Evolutionary conservation across 2,888 invertebrate species (phyloP).

Genomic region (Oasisia sp.): DNA sequence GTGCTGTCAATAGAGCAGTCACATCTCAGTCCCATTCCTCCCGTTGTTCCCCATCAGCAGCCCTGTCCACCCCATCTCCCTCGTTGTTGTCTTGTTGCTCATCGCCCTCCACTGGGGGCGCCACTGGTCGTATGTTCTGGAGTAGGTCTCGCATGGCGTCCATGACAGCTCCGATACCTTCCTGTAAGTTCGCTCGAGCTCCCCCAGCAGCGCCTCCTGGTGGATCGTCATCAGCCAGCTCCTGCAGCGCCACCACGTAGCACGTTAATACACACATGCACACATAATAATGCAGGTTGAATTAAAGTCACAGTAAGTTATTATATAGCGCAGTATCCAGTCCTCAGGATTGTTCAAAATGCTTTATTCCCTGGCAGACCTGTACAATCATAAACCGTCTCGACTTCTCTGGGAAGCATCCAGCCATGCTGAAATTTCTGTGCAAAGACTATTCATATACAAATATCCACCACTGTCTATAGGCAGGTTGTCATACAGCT

Average conservation of each 20-base stretch:
- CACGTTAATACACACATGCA: not conserved
- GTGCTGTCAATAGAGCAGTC: not conserved
- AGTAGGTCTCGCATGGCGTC: conserved; percentile 80
- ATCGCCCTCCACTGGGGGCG: conserved; percentile 66
- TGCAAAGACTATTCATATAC: too few relatives aligned
- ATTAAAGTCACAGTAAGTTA: too few relatives aligned
- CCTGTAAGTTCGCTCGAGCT: conserved; percentile 69
- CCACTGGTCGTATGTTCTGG: conserved; percentile 73
- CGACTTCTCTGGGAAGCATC: too few relatives aligned
- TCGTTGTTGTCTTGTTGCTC: not conserved
- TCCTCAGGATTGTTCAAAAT: too few relatives aligned
- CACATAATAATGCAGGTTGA: too few relatives aligned
- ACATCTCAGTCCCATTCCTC: not conserved
- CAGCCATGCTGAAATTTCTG: too few relatives aligned
- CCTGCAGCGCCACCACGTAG: conserved; percentile 28
- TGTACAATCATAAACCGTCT: too few relatives aligned
- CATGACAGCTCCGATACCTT: conserved; percentile 75
- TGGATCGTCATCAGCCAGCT: conserved; percentile 39
- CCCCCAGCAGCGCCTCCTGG: conserved; percentile 50
- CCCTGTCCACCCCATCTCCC: not conserved
- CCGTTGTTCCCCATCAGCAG: not conserved
- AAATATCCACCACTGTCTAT: too few relatives aligned
- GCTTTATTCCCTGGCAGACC: too few relatives aligned
- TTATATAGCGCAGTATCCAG: too few relatives aligned
- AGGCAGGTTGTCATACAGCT: too few relatives aligned